Percentiles rank a stretch among this genome's conserved stretches.
phyloP scores from a whole-genome alignment of 2,888 invertebrate genomes.

The Limnephilus auricula region DNA sequence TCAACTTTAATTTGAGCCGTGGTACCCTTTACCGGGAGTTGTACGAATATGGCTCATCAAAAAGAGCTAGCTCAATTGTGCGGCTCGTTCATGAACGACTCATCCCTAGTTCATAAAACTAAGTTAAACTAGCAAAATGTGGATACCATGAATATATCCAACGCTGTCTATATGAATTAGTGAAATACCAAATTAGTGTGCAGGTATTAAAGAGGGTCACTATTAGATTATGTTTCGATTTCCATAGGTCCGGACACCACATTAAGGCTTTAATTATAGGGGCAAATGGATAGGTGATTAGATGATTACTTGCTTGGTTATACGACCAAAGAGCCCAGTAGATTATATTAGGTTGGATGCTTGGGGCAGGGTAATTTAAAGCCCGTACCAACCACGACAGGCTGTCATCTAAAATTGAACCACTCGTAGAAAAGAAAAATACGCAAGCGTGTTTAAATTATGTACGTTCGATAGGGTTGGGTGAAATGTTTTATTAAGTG shows the following conservation, averaged over 20 bases:
- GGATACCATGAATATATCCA: background rate
- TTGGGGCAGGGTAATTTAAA: slow-evolving; percentile 21
- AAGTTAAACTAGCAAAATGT: too few relatives aligned
- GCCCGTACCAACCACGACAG: background rate
- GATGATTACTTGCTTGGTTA: slow-evolving; percentile 27
- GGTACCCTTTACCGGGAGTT: too few relatives aligned
- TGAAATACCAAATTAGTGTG: background rate
- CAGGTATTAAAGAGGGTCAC: background rate
- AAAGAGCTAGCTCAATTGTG: too few relatives aligned
- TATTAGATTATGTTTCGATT: slow-evolving; percentile 33
- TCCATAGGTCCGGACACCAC: background rate
- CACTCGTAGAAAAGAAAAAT: slow-evolving; percentile 11
- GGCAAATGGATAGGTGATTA: slow-evolving; percentile 37
- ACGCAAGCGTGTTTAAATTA: background rate
- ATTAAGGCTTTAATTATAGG: slow-evolving; percentile 32
- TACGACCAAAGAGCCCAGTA: slow-evolving; percentile 27
- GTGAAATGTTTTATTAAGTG: background rate
- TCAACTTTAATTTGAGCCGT: too few relatives aligned
- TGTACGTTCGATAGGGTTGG: background rate
- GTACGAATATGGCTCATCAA: too few relatives aligned
- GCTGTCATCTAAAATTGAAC: background rate
- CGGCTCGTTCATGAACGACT: too few relatives aligned
- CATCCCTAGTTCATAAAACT: too few relatives aligned
- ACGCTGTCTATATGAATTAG: background rate
- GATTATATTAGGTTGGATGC: slow-evolving; percentile 26